Conservation (phyloP, 2,888 invertebrate genomes). For the Fragum fragum region DNA sequence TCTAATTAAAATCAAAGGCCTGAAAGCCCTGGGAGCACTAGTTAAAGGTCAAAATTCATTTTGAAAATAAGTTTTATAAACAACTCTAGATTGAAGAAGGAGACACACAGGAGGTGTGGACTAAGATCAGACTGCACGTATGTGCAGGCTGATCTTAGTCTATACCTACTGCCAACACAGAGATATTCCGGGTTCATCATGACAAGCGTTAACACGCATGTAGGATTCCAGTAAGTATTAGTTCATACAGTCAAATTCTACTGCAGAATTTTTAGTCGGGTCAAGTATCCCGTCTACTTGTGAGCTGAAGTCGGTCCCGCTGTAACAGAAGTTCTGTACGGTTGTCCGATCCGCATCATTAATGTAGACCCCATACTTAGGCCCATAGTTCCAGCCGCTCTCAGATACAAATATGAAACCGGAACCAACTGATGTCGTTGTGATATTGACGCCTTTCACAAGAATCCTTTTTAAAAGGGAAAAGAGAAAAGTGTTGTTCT, state of each 20-base stretch:
- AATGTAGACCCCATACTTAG: conserved; percentile 40
- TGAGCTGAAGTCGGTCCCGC: conserved; percentile 30
- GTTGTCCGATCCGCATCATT: conserved; percentile 25
- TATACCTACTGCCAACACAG: no score
- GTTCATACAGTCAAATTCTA: conserved; percentile 40
- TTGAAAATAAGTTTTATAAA: no score
- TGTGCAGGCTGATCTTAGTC: no score
- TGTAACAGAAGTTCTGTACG: conserved; percentile 42
- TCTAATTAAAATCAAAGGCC: no score
- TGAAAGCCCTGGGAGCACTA: no score
- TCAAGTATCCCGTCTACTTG: conserved; percentile 36
- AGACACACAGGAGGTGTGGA: no score
- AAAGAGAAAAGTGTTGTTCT: background rate
- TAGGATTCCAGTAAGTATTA: no score
- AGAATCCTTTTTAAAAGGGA: background rate
- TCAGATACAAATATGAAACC: conserved; percentile 40
- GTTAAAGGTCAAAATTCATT: no score
- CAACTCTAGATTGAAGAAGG: no score
- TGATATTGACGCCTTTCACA: conserved; percentile 10
- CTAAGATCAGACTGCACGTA: no score
- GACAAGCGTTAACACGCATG: no score
- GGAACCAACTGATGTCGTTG: background rate
- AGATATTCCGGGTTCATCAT: no score
- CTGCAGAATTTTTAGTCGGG: conserved; percentile 34
- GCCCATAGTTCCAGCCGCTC: conserved; percentile 42